Evolutionary conservation across 2,888 invertebrate species (phyloP), one percentile per base, ranked within the genome.

Genomic region (Pseudococcus jackbeardsleyi): DNA sequence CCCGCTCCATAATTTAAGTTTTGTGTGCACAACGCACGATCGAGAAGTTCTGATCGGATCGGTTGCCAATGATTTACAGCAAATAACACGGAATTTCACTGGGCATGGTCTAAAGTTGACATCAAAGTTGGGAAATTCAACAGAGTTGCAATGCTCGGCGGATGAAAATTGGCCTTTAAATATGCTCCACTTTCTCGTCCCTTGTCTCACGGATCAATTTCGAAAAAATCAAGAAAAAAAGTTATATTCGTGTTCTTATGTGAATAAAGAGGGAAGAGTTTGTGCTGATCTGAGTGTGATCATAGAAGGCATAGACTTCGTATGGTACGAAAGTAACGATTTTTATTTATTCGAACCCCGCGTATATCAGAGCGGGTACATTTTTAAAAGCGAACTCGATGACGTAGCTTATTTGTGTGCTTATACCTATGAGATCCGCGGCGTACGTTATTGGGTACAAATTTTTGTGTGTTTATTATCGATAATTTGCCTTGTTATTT

Each of bases 381-480:
- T 0, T 12, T 2, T 50, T 2, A 15, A 54, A n/a, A 17, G n/a
- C 6, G 54, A n/a, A 54, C 4, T n/a, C n/a, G n/a, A 54, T 54
- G n/a, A 54, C 6, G n/a, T 54, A 8, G 0, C n/a, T 0, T 54
- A n/a, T 54, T 3, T n/a, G 15, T 54, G 54, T 15, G 54, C 4
- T n/a, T 3, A 2, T 7, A n/a, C 0, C 15, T 0, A n/a, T 3
- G n/a, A n/a, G 15, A n/a, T 3, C 1, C n/a, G n/a, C 6, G 15
- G 15, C n/a, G 6, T 54, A n/a, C 0, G 0, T 5, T n/a, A n/a
- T 54, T 54, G 54, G 54, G 1, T n/a, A 5, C 0, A 54, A n/a
- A 54, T n/a, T 54, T 5, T 54, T 4, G 7, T n/a, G 7, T 3
- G 4, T 0, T 6, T 54, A 0, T 22, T 22, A 11, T 68, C 68